Conservation (phyloP, 2,888 invertebrate genomes). For the Apoderus coryli region DNA sequence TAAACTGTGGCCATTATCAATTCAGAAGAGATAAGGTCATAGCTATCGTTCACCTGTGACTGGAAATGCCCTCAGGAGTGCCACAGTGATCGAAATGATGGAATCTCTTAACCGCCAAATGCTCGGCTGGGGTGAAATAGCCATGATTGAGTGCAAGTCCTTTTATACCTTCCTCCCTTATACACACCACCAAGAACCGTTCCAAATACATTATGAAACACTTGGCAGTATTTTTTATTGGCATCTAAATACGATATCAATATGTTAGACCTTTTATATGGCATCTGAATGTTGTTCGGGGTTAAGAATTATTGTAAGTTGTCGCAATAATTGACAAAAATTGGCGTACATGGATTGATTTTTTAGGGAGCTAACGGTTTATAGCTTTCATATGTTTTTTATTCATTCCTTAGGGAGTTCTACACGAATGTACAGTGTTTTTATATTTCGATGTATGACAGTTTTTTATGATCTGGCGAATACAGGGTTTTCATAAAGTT, state of each 20-base stretch:
- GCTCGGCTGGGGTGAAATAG: conserved; percentile 35
- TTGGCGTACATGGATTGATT: too few species aligned
- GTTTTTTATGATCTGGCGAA: too few species aligned
- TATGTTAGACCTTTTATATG: conserved; percentile 27
- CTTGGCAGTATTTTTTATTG: conserved; percentile 35
- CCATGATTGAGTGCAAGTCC: conserved; percentile 33
- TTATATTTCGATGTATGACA: too few species aligned
- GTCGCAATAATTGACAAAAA: conserved; percentile 21
- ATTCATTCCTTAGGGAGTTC: too few species aligned
- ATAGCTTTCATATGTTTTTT: too few species aligned
- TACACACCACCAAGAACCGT: conserved; percentile 19
- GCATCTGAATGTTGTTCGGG: too few species aligned
- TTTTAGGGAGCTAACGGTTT: too few species aligned
- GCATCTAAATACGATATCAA: conserved; percentile 34
- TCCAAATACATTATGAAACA: conserved; percentile 33
- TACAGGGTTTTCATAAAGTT: too few species aligned
- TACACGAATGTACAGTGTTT: too few species aligned
- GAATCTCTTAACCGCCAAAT: conserved; percentile 37
- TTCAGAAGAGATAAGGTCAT: conserved; percentile 13
- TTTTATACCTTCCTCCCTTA: conserved; percentile 15
- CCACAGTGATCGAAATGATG: conserved; percentile 36
- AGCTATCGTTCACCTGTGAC: conserved; percentile 32
- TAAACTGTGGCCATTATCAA: neutral
- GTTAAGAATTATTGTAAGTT: conserved; percentile 22
- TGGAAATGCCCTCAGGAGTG: conserved; percentile 33